Conservation (phyloP, 1,140 invertebrate genomes). For the Heliconius himera region DNA sequence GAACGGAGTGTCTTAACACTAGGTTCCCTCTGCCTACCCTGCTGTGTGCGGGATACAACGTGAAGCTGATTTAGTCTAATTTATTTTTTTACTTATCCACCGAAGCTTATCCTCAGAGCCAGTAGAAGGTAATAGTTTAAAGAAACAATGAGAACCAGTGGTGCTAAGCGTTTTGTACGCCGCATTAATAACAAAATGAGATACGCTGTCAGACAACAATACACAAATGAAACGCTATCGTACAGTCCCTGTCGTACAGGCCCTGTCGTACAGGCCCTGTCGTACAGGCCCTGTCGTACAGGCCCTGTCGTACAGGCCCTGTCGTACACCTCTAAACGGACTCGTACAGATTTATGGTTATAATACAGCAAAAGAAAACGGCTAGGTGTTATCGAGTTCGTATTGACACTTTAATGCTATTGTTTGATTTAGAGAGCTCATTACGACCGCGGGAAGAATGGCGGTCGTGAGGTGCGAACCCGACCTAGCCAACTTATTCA, state of each 20-base stretch:
- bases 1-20: too few relatives aligned
- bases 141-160: constrained; percentile 31
- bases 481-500: constrained; percentile 42
- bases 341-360: constrained; percentile 70
- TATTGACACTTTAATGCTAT: constrained; percentile 81
- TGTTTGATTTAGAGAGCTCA: constrained; percentile 80
- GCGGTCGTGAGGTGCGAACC: constrained; percentile 62
- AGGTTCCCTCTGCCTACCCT: too few relatives aligned
- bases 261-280: background rate
- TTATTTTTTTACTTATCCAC: too few relatives aligned
- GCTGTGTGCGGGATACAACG: too few relatives aligned
- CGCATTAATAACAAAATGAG: constrained; percentile 39
- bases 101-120: background rate
- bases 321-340: constrained; percentile 47
- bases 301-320: constrained; percentile 2
- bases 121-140: constrained; percentile 10
- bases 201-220: constrained; percentile 45
- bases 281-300: constrained; percentile 41
- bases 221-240: constrained; percentile 45
- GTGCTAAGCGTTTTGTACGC: constrained; percentile 28
- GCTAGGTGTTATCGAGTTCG: constrained; percentile 72
- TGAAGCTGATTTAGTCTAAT: too few relatives aligned
- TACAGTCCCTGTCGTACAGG: constrained; percentile 35
- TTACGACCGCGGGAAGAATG: constrained; percentile 71
- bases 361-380: constrained; percentile 79